Base-by-base conservation (phyloP, 1,140 invertebrate species). In the Tetramorium parvispinum region DNA sequence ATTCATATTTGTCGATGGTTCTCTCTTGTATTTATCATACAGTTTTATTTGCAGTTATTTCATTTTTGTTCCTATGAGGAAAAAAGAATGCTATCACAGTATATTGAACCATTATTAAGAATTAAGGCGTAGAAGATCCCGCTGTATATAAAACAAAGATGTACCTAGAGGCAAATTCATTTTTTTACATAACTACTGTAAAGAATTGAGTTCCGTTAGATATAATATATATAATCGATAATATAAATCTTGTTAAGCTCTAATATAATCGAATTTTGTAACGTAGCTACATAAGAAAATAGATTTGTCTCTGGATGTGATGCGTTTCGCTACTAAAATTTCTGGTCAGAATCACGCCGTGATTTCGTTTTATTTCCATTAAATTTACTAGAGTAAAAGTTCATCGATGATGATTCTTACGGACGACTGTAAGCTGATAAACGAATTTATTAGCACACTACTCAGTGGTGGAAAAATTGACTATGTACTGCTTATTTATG, bases 131-230 rank as follows among this genome's bases (percentile, higher is more conserved):
- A 66, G 46, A 79, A 13, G 1, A 43, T 83, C 18, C 16, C 24
- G 37, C 43, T 83, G 53, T 83, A 75, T 70, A 83, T 75, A 59
- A 78, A 59, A 43, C 51, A 81, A 40, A 82, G 11, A 61, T 83
- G 37, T 75, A 75, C 27, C 79, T 75, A 83, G 53, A 75, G 40
- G 70, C 79, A 82, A 82, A 82, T 82, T 71, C 21, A 73, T 59
- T 82, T 73, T 73, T 57, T 73, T 27, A 73, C 18, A 40, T 55
- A 32, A 55, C 79, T 73, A 73, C 24, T 57, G 37, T 73, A 32
- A 57, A 73, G 6, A 73, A 71, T 82, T 57, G 51, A 59, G 40
- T 73, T 73, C n/a, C 13, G 21, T 71, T 71, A 71, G 21, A 43
- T 57, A 57, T 46, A 27, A 49, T 0, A 57, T 55, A 57, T 21